Conservation (phyloP, 2,113 vertebrate species). For the Phalacrocorax aristotelis region DNA sequence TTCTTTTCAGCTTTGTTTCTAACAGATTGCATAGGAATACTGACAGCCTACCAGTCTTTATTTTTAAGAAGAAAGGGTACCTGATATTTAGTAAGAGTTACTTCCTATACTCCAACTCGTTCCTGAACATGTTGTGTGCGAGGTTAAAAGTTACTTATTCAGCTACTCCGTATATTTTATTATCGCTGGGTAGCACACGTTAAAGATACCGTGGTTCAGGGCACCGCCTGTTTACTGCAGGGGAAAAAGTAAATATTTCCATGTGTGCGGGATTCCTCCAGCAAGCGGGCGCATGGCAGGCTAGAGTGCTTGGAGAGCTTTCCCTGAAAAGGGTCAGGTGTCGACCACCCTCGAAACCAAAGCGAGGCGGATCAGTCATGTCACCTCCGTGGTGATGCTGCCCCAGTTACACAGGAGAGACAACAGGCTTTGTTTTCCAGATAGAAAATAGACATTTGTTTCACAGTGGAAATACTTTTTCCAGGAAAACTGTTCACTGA, state of each 20-base stretch:
- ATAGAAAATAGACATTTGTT: neutral
- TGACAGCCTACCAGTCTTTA: neutral
- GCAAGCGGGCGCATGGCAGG: neutral
- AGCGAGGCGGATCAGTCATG: accelerated
- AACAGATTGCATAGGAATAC: neutral
- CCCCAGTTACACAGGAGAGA: accelerated
- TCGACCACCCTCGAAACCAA: neutral
- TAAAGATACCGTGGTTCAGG: no score
- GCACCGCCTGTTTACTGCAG: neutral
- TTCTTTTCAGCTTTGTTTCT: constrained; percentile 33
- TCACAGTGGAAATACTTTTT: neutral
- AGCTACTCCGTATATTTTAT: accelerated
- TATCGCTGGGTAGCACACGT: neutral
- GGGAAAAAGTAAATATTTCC: neutral
- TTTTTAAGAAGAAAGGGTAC: neutral
- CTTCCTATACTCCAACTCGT: neutral
- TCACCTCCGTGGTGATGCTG: neutral
- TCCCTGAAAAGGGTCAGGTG: neutral
- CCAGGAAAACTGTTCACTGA: accelerated
- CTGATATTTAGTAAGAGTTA: neutral
- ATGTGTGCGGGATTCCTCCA: neutral
- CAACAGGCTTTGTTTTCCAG: neutral
- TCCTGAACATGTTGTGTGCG: neutral
- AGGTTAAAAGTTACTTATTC: neutral
- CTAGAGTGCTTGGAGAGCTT: neutral